phyloP scores from a whole-genome alignment of 2,888 invertebrate genomes.

The Philereme vetulata region DNA sequence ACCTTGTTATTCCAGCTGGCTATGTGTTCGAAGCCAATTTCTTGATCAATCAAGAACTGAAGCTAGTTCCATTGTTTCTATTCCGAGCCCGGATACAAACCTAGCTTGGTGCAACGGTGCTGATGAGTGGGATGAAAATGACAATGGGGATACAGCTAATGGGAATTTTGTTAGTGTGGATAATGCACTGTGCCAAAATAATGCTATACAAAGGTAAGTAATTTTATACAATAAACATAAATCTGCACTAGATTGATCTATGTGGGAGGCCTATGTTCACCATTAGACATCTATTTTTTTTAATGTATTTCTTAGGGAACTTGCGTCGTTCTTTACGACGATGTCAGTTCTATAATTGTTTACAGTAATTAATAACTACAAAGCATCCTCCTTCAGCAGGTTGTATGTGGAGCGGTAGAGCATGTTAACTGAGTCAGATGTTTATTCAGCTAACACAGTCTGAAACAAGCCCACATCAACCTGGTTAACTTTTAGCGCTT shows the following conservation, averaged over 20 bases:
- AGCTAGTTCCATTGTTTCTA: conserved; percentile 56
- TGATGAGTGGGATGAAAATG: conserved; percentile 88
- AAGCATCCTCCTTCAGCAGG: too few species aligned
- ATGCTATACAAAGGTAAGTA: conserved; percentile 69
- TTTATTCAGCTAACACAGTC: too few species aligned
- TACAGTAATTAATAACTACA: too few species aligned
- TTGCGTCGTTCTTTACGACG: too few species aligned
- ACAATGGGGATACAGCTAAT: conserved; percentile 86
- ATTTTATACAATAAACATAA: neutral
- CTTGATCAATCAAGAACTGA: conserved; percentile 79
- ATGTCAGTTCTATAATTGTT: too few species aligned
- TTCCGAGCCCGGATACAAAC: conserved; percentile 66
- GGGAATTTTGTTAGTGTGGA: conserved; percentile 87
- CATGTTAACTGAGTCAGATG: too few species aligned
- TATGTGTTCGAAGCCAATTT: conserved; percentile 89
- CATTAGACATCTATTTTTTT: too few species aligned
- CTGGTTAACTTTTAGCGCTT: too few species aligned
- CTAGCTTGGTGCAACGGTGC: conserved; percentile 90
- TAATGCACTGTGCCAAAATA: conserved; percentile 78
- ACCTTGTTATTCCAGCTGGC: conserved; percentile 84
- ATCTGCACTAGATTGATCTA: neutral
- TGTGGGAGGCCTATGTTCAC: too few species aligned
- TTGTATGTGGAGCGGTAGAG: too few species aligned
- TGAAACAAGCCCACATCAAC: too few species aligned
- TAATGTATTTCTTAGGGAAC: too few species aligned